Base-by-base conservation (phyloP, 2,113 vertebrate species). In the Petroica traversi region DNA sequence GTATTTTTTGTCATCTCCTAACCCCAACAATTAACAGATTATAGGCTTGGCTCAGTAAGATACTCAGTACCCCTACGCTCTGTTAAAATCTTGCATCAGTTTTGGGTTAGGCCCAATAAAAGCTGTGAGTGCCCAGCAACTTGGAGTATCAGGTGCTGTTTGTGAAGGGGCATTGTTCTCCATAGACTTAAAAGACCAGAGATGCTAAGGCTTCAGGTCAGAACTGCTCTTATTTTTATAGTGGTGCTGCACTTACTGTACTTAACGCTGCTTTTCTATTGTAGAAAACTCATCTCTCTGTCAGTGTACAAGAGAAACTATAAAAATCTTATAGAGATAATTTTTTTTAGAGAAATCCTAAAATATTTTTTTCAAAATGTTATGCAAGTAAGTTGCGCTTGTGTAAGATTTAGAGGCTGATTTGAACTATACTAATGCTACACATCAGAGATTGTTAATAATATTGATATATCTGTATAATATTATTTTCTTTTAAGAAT, bases 101-200 rank as follows among this genome's bases (percentile, higher is more conserved):
- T 92, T 91, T 80, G 63, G 59, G 57, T 96, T 84, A 72, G 73
- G 75, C 92, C 84, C 25, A 45, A 2, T 45, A 63, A 67, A 89
- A 89, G 26, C 81, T 16, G 55, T 23, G 41, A 51, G 54, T 8
- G 20, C 43, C 78, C 43, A 78, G 78, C 36, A 49, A 1, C 62
- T 84, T 31, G 33, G 38, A 54, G 61, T 55, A 75, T 77, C 77
- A 88, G 80, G 92, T 89, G 57, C 48, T 84, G 36, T 40, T 76
- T 25, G 26, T 12, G 38, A 43, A 86, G 59, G 67, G 45, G 4
- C 23, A 13, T 79, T 85, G 41, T 88, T 51, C 79, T 88, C 0
- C 10, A 4, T 5, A 45, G 55, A 29, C 49, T 48, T 63, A 52
- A 81, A 87, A 31, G 40, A 69, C 9, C 28, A 24, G 81, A 48